Evolutionary conservation across 2,113 vertebrate genomes (phyloP), one percentile per base, ranked within the genome.

Genomic region (Cryptotis parvus): DNA sequence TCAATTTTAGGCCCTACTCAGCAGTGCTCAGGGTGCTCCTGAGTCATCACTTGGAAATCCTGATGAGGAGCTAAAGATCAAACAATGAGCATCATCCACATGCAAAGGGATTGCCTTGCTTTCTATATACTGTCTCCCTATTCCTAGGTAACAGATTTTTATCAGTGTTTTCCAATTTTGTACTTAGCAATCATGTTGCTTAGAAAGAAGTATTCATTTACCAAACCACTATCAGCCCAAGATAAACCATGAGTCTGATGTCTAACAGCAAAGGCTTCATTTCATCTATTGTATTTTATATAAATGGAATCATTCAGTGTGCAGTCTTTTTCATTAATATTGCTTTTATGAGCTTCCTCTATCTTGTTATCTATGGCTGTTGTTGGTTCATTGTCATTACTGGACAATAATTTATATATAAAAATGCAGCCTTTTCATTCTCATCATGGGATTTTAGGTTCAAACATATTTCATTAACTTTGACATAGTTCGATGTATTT

Each of bases 391-490:
- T 74, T 68, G 10, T 84, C 55, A 20, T 65, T 65, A 16, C 33
- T 61, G 69, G 10, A 33, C 43, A 80, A 65, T n/a, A n/a, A n/a
- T 69, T 22, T 55, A 37, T 94, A 55, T 37, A 14, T 63, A 70
- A 81, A 55, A 35, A 81, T 27, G 52, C 33, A 43, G 11, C 11
- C 22, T 66, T 24, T 78, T 86, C 14, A 37, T 66, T 77, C 41
- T 76, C 58, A 65, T 76, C 58, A 35, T 61, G 4, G 10, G 79
- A 55, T 65, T 37, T 45, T 84, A 66, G 14, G 69, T 84, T 27
- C 74, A 79, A 79, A 68, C 1, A 74, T 33, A 81, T 72, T 80
- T 84, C 61, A 22, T 90, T 78, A 58, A 82, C 69, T 95, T 91
- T 86, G 68, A 68, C 65, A 39, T 72, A 80, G 35, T 58, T 1